Evolutionary conservation across 1,140 invertebrate species (phyloP), one percentile per base, ranked within the genome.

Genomic region (Cyphomyrmex costatus): DNA sequence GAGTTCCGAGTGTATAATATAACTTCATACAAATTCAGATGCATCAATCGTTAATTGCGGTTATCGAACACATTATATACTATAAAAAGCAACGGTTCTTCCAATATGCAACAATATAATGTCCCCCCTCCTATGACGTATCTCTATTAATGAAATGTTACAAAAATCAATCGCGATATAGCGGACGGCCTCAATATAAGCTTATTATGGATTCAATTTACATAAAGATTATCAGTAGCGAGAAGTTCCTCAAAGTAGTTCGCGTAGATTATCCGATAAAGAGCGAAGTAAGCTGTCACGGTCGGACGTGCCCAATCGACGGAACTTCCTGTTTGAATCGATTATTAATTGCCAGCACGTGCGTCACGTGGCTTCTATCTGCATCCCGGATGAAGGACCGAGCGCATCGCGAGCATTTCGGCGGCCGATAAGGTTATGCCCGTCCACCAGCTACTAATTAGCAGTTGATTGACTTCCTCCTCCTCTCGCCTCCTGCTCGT

Each of bases 401-500:
- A 58, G 63, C 61, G 60, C 71, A 85, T 87, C 82, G 89, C 77
- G 86, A 56, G 83, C 83, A 77, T 90, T 90, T 90, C 78, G 78
- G 60, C 78, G 42, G 71, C 77, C 78, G 86, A 76, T 88, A 90
- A 90, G 87, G 83, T 90, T 90, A 90, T 88, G 89, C 73, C 73
- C 82, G 86, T 88, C 86, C 89, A 90, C 87, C 61, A 85, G 89
- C 83, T 90, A 84, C 83, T 90, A 90, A 90, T 90, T 90, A 90
- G 58, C 89, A 58, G 85, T 88, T 90, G 89, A 90, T 86, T 90
- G 86, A 86, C 83, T 88, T 63, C 83, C 82, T 84, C 77, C 63
- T 21, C 33, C 21, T 58, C 33, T 61, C 85, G 46, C 65, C 73
- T 42, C 33, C 36, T 24, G 19, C n/a, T 24, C 24, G 53, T 61